Percentiles rank a stretch among this genome's conserved stretches.
phyloP scores from a whole-genome alignment of 2,797 vertebrate species.

The Coracias cyanogaster region DNA sequence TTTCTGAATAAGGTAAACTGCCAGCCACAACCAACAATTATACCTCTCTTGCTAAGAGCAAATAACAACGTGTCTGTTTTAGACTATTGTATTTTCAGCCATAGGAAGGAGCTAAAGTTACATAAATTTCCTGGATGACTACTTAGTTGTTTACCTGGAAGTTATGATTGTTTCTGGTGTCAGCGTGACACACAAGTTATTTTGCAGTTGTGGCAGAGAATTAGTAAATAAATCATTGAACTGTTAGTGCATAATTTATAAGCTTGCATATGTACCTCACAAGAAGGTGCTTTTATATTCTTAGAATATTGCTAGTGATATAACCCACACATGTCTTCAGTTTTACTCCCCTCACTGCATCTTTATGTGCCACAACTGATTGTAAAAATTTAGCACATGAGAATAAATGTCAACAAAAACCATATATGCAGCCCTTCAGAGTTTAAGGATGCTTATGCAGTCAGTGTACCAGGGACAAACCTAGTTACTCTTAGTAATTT shows the following conservation, averaged over 20 bases:
- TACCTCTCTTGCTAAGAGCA: background rate
- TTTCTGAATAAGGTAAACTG: conserved; percentile 21
- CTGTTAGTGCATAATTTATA: background rate
- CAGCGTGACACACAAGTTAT: background rate
- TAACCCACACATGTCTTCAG: background rate
- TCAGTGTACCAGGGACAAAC: background rate
- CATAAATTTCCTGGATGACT: conserved; percentile 24
- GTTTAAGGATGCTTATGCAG: accelerated
- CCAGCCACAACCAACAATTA: conserved; percentile 25
- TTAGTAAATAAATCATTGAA: background rate
- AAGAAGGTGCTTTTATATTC: background rate
- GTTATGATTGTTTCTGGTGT: background rate
- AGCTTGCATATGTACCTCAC: background rate
- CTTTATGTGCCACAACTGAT: background rate
- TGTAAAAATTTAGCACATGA: background rate
- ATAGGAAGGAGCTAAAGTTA: conserved; percentile 69
- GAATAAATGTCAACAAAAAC: background rate
- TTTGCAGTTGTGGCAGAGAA: background rate
- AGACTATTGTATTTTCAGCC: conserved; percentile 55
- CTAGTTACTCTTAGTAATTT: background rate
- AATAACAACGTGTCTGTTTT: background rate
- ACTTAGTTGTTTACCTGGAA: conserved; percentile 14
- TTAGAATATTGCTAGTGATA: background rate
- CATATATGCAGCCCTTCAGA: background rate
- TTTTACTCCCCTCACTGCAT: background rate